Percentiles rank a stretch among this genome's conserved stretches.
Conservation (phyloP, 35 echinoderm and acorn worm genomes). For the Ophiothrix spiculata region DNA sequence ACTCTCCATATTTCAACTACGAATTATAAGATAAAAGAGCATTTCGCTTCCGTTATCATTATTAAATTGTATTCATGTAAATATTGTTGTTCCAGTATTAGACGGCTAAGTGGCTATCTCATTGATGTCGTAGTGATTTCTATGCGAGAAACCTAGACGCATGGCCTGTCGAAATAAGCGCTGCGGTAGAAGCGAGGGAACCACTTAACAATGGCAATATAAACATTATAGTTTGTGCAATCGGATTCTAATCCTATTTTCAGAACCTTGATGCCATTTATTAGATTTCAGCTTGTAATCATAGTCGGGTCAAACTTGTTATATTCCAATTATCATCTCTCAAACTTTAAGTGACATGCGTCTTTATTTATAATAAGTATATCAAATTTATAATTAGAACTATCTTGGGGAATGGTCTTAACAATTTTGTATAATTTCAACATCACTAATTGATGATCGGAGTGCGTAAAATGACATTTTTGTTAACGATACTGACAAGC, state of each 20-base stretch:
- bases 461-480: not conserved
- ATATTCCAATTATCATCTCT: not conserved
- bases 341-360: not conserved
- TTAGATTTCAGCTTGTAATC: not conserved
- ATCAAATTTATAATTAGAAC: not conserved
- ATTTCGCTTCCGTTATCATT: not conserved
- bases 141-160: not conserved
- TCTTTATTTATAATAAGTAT: not conserved
- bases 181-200: not conserved
- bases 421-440: not conserved
- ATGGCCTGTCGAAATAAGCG: not conserved
- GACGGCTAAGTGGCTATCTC: not conserved
- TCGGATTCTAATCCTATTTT: not conserved
- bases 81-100: not conserved
- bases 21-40: not conserved
- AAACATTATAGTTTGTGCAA: not conserved
- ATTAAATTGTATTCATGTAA: not conserved
- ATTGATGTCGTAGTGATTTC: not conserved
- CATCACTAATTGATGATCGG: not conserved
- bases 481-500: not conserved
- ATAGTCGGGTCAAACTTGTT: not conserved
- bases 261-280: not conserved
- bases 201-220: not conserved
- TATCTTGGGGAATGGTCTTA: not conserved
- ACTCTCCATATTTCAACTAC: not conserved